Base-by-base conservation (phyloP, 2,888 invertebrate genomes). In the Lithophane ornitopus region DNA sequence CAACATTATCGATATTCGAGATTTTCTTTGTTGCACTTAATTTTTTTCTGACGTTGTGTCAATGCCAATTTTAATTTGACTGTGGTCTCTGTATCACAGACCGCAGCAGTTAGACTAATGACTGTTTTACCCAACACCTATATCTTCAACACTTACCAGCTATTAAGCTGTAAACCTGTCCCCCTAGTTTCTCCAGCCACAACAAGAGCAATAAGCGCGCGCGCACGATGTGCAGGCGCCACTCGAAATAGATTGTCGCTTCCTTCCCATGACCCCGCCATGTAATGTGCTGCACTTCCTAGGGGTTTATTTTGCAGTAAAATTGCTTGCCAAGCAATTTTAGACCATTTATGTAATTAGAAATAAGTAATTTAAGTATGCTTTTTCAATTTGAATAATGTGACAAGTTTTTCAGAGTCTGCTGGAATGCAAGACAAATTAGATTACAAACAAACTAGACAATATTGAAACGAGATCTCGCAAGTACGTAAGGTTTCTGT, bases 201-300 rank as follows among this genome's bases (percentile, higher is more conserved):
- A 89, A 90, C 77, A 87, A 87, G 86, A 87, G 67, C 85, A 89
- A 89, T 67, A 75, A 66, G 74, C 61, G 66, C 34, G 76, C 22
- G 74, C 80, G 78, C 63, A 75, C 71, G 84, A 34, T 72, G 67
- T 12, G 77, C 76, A 72, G 82, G 85, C 87, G 87, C 89, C 86
- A 79, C 90, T 87, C 67, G 61, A 91, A 92, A 92, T 92, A 92
- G 92, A 90, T 68, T 80, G 85, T 85, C 87, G 85, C 76, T 90
- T 92, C 89, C 91, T 92, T 86, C 77, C 66, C 78, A 58, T 76
- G 72, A 86, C 80, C 84, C 72, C 65, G 56, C 58, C 34, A 41
- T 52, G 54, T 66, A 44, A 62, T 67, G 44, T 52, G 19, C 65
- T 79, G n/a, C n/a, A 67, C 61, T 70, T 65, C 59, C 49, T 44